A percentile compares a stretch with the other conserved stretches of the same genome.
These are phyloP conservation scores for Macroramphosus scolopax DNA, from an alignment of 2,797 vertebrate genomes.

Conservation along the genomic window DNA sequence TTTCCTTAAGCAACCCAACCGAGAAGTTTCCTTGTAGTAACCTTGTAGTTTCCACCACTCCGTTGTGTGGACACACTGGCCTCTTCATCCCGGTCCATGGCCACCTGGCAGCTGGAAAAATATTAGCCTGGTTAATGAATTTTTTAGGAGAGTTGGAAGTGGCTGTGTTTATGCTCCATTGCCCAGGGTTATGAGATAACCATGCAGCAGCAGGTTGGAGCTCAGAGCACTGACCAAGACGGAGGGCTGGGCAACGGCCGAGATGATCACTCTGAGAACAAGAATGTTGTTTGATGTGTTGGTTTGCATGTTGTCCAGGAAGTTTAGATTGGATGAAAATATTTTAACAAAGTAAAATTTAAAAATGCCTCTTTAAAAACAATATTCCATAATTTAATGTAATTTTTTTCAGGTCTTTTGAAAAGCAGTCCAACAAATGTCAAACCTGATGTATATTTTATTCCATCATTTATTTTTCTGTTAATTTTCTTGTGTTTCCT, in stretches of 20 bases:
- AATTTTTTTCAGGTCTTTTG: too few relatives aligned
- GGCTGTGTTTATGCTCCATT: conserved; percentile 42
- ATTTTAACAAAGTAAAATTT: too few relatives aligned
- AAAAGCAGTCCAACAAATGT: too few relatives aligned
- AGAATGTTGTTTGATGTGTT: too few relatives aligned
- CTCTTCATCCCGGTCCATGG: conserved; percentile 40
- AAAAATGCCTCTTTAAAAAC: too few relatives aligned
- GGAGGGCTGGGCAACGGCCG: neutral
- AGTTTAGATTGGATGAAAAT: neutral
- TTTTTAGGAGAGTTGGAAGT: conserved; percentile 68
- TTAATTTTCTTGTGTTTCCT: conserved; percentile 11
- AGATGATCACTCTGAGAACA: conserved; percentile 6
- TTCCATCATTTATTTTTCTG: too few relatives aligned
- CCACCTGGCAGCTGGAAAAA: conserved; percentile 70
- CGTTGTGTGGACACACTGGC: conserved; percentile 43
- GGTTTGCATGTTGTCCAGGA: neutral
- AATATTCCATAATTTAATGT: too few relatives aligned
- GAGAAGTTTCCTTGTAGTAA: conserved; percentile 36
- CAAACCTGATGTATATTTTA: too few relatives aligned
- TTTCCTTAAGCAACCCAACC: conserved; percentile 19
- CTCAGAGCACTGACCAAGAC: too few relatives aligned
- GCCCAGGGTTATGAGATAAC: conserved; percentile 45
- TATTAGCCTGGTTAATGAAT: conserved; percentile 62
- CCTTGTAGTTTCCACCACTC: conserved; percentile 43
- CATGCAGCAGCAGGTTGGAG: conserved; percentile 24